These are phyloP conservation scores for Arctopsyche grandis DNA, from an alignment of 1,140 invertebrate genomes.

Conservation along the genomic window DNA sequence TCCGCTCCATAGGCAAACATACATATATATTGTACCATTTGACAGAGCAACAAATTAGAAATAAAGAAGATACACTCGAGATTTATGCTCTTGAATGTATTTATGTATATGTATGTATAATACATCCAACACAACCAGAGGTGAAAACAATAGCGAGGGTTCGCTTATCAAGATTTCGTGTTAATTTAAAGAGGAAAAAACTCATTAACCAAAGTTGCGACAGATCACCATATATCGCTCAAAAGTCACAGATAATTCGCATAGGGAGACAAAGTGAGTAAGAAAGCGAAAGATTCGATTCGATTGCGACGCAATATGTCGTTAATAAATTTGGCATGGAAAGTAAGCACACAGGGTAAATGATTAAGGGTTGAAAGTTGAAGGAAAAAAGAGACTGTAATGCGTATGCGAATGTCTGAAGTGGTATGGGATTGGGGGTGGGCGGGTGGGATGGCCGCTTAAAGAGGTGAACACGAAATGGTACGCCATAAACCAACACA, in stretches of 20 bases:
- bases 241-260: neutral
- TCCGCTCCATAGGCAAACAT: constrained; percentile 35
- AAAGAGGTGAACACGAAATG: constrained; percentile 45
- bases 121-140: neutral
- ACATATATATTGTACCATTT: constrained; percentile 51
- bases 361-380: neutral
- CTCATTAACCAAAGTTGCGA: constrained; percentile 20
- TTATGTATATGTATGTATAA: too few species aligned
- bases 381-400: neutral
- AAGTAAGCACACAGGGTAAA: neutral
- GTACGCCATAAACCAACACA: constrained; percentile 50
- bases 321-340: constrained; percentile 4
- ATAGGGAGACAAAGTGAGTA: neutral
- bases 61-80: constrained; percentile 48
- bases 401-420: neutral
- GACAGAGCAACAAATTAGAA: constrained; percentile 49
- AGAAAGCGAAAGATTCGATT: neutral
- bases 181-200: constrained; percentile 42
- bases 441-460: too few species aligned
- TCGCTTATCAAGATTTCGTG: constrained; percentile 43
- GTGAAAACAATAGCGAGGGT: constrained; percentile 30
- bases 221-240: constrained; percentile 6
- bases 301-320: constrained; percentile 19
- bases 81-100: constrained; percentile 41
- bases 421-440: neutral